Evolutionary conservation across 1,140 invertebrate genomes (phyloP).

Genomic region (Aphelenchoides besseyi): DNA sequence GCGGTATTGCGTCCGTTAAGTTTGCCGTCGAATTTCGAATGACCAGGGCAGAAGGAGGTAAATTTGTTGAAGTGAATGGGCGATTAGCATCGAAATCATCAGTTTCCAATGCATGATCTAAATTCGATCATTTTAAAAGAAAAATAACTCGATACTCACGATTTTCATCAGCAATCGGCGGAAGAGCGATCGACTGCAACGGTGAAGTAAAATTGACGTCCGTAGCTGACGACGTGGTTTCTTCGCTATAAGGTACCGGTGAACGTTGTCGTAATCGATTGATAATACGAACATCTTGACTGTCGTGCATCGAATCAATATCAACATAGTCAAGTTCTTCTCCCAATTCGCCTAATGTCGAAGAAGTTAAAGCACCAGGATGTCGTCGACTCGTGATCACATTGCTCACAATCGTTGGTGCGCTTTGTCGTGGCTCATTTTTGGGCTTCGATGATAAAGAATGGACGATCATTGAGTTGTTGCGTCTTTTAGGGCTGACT

Average conservation of each 20-base stretch:
- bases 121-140: no score
- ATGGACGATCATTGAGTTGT: background rate
- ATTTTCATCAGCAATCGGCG: conserved; percentile 2
- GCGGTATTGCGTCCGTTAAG: background rate
- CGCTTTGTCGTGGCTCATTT: background rate
- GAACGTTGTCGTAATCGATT: background rate
- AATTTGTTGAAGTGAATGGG: background rate
- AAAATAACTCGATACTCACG: no score
- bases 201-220: conserved; percentile 11
- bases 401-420: background rate
- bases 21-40: background rate
- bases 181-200: background rate
- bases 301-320: conserved; percentile 14
- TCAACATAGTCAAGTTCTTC: conserved; percentile 17
- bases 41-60: background rate
- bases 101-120: no score
- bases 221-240: conserved; percentile 17
- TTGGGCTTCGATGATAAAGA: background rate
- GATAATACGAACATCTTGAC: background rate
- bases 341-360: background rate
- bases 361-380: conserved; percentile 11
- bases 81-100: no score
- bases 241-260: conserved; percentile 4
- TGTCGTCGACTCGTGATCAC: background rate
- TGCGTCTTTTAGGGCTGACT: background rate